Evolutionary conservation across 2,113 vertebrate species (phyloP).

Genomic region (Rhea pennata): DNA sequence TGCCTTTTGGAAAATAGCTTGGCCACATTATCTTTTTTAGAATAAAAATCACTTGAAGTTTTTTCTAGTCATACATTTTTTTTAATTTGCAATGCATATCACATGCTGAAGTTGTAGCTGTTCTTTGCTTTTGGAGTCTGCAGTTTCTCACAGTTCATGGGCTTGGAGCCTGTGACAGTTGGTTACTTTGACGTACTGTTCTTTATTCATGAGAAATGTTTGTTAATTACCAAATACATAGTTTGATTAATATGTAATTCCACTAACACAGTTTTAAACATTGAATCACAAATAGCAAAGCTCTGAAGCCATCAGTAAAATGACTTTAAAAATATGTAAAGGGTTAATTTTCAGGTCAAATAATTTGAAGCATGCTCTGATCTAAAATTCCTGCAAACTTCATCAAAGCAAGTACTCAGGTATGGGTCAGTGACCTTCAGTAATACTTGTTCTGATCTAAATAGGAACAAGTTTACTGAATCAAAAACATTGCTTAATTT

Average conservation of each 20-base stretch:
- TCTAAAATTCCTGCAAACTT: conserved; percentile 25
- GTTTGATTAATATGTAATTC: neutral
- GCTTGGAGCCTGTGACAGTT: neutral
- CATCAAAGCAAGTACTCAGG: conserved; percentile 17
- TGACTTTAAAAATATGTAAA: neutral
- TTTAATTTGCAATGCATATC: neutral
- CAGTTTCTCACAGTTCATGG: neutral
- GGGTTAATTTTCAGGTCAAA: conserved; percentile 53
- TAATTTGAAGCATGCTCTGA: conserved; percentile 29
- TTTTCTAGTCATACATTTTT: rapidly evolving
- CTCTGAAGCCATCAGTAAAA: neutral
- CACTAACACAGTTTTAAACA: neutral
- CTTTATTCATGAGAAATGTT: neutral
- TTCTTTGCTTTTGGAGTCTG: neutral
- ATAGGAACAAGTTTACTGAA: conserved; percentile 43
- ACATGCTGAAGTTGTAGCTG: neutral
- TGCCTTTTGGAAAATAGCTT: neutral
- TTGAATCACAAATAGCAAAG: neutral
- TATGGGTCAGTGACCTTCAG: conserved; percentile 19
- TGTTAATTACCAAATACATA: neutral
- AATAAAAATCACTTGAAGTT: neutral
- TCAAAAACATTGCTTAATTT: conserved; percentile 62
- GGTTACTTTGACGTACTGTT: neutral
- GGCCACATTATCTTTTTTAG: neutral
- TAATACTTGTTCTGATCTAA: conserved; percentile 51